phyloP scores from a whole-genome alignment of 1,140 invertebrate species.

The Orussus abietinus region DNA sequence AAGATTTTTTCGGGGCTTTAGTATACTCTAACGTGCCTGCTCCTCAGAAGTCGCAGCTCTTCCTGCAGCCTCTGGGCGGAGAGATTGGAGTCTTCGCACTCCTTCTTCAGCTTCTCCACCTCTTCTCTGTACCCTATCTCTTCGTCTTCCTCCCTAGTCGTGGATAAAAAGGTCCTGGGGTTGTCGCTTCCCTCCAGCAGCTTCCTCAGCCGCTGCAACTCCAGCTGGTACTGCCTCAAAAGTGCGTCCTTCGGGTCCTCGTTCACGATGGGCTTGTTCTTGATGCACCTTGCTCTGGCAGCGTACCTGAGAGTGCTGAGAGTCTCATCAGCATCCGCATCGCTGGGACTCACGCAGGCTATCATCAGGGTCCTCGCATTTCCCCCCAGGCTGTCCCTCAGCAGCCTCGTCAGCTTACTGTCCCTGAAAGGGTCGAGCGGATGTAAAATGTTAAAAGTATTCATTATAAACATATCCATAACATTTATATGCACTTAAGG shows the following conservation, averaged over 20 bases:
- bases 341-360: constrained; percentile 85
- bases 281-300: constrained; percentile 89
- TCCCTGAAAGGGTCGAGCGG: constrained; percentile 84
- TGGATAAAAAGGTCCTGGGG: constrained; percentile 13
- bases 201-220: constrained; percentile 71
- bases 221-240: constrained; percentile 82
- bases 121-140: constrained; percentile 17
- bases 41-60: constrained; percentile 38
- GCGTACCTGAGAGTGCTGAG: constrained; percentile 84
- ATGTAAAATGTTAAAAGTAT: constrained; percentile 41
- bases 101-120: constrained; percentile 36
- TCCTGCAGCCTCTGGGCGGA: constrained; percentile 40
- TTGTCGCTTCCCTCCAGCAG: constrained; percentile 56
- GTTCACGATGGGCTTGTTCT: constrained; percentile 89
- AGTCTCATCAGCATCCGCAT: constrained; percentile 88
- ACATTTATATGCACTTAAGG: no score
- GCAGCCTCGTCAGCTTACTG: constrained; percentile 85
- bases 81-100: constrained; percentile 41
- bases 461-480: no score
- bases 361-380: constrained; percentile 95
- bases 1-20: no score
- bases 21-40: no score
- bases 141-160: constrained; percentile 13
- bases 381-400: constrained; percentile 89
- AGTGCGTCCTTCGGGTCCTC: constrained; percentile 92